A percentile compares a stretch with the other conserved stretches of the same genome.
Evolutionary conservation across 2,797 vertebrate genomes (phyloP).

Genomic region (Toxotes lorentzi): DNA sequence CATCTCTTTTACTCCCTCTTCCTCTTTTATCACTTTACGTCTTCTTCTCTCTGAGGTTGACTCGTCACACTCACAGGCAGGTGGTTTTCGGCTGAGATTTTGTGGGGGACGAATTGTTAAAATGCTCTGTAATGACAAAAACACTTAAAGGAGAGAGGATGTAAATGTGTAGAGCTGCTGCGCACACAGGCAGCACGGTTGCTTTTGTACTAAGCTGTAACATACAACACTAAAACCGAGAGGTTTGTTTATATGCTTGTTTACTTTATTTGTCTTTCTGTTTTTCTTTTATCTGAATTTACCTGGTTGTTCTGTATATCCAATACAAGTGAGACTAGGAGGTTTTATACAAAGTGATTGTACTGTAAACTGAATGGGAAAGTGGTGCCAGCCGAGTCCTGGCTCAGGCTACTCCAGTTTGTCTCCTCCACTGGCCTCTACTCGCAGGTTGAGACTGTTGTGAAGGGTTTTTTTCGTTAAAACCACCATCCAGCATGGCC

Average conservation of each 20-base stretch:
- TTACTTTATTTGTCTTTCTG: slow-evolving; percentile 42
- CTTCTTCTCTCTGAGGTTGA: background rate
- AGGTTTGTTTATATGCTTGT: slow-evolving; percentile 29
- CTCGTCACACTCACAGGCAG: background rate
- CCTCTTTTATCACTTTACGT: background rate
- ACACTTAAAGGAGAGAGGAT: slow-evolving; percentile 20
- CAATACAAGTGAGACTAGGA: background rate
- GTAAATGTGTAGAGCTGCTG: background rate
- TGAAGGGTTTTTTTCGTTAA: background rate
- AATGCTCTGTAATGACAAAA: background rate
- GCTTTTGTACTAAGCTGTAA: slow-evolving; percentile 54
- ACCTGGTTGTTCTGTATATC: slow-evolving; percentile 35
- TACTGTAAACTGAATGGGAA: slow-evolving; percentile 50
- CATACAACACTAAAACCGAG: slow-evolving; percentile 58
- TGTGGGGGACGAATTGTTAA: background rate
- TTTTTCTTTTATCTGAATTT: slow-evolving; percentile 30
- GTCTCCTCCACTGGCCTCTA: slow-evolving; percentile 6
- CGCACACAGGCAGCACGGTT: slow-evolving; percentile 18
- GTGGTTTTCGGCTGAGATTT: background rate
- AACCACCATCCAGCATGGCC: slow-evolving; percentile 35
- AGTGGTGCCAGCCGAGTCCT: background rate
- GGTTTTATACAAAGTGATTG: slow-evolving; percentile 54
- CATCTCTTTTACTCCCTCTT: background rate
- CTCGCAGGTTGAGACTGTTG: slow-evolving; percentile 17
- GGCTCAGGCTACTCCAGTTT: background rate